phyloP scores from a whole-genome alignment of 2,888 invertebrate genomes.

The Biston betularia region DNA sequence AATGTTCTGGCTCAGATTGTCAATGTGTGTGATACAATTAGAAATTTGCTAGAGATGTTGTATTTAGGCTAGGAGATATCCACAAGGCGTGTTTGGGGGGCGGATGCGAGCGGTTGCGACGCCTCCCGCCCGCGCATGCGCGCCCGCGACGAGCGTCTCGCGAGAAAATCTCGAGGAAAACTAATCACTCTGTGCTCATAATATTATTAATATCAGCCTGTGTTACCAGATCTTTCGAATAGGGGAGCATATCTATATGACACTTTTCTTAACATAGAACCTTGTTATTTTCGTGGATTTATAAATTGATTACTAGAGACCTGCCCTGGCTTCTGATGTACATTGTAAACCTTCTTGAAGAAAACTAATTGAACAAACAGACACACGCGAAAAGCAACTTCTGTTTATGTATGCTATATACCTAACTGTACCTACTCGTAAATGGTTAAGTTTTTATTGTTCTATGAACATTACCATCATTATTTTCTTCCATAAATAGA shows the following conservation, averaged over 20 bases:
- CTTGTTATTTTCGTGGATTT: not conserved
- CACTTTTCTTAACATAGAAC: not conserved
- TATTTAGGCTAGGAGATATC: slow-evolving; percentile 42
- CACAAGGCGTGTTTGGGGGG: slow-evolving; percentile 68
- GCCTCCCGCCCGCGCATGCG: slow-evolving; percentile 86
- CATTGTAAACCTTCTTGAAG: too few relatives aligned
- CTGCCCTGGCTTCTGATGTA: too few relatives aligned
- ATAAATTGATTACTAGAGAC: too few relatives aligned
- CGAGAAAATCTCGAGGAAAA: slow-evolving; percentile 80
- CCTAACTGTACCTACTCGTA: too few relatives aligned
- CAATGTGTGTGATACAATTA: slow-evolving; percentile 46
- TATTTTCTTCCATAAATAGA: too few relatives aligned
- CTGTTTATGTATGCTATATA: too few relatives aligned
- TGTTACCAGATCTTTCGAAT: slow-evolving; percentile 11
- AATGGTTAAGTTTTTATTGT: too few relatives aligned
- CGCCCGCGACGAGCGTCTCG: slow-evolving; percentile 57
- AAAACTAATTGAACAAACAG: too few relatives aligned
- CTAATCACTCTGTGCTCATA: slow-evolving; percentile 47
- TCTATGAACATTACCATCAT: too few relatives aligned
- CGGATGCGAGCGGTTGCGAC: slow-evolving; percentile 80
- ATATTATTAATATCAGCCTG: slow-evolving; percentile 35
- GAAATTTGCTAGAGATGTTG: slow-evolving; percentile 42
- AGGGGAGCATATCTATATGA: not conserved
- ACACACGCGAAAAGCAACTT: too few relatives aligned
- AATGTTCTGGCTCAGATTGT: slow-evolving; percentile 32